These are phyloP conservation scores for Diplazon laetatorius DNA, from an alignment of 2,888 invertebrate species.

Conservation along the genomic window DNA sequence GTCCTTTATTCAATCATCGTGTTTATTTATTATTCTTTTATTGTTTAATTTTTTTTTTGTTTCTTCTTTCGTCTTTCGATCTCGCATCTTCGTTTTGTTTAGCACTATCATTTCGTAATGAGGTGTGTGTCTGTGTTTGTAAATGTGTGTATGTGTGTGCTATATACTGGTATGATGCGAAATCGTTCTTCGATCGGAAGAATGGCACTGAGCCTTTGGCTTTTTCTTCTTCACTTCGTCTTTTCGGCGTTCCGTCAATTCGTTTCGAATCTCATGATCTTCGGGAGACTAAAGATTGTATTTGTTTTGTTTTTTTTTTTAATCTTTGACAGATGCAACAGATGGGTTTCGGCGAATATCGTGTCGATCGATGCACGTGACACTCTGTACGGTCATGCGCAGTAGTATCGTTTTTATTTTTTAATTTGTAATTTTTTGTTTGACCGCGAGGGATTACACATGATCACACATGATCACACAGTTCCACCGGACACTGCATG, in stretches of 20 bases:
- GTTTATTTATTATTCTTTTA: background rate
- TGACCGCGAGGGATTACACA: background rate
- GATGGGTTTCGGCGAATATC: slow-evolving; percentile 13
- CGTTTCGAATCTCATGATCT: background rate
- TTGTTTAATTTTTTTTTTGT: background rate
- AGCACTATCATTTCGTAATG: slow-evolving; percentile 39
- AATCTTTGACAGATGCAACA: slow-evolving; percentile 8
- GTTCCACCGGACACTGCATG: too few relatives aligned
- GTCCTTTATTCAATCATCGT: slow-evolving; percentile 18
- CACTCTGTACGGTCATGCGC: slow-evolving; percentile 39
- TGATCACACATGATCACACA: slow-evolving; percentile 5
- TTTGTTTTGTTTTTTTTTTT: slow-evolving; percentile 1
- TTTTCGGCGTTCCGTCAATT: slow-evolving; percentile 10
- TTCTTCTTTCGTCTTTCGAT: slow-evolving; percentile 26
- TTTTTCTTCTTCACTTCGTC: slow-evolving; percentile 19
- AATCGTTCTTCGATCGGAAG: slow-evolving; percentile 54
- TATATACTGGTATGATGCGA: slow-evolving; percentile 60
- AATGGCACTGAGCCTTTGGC: slow-evolving; percentile 53
- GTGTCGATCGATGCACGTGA: slow-evolving; percentile 28
- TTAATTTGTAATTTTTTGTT: background rate
- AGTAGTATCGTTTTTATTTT: slow-evolving; percentile 17
- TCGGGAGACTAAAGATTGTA: background rate
- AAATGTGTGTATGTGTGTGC: slow-evolving; percentile 54
- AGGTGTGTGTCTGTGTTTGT: too few relatives aligned
- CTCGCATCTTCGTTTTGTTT: slow-evolving; percentile 5